These are phyloP conservation scores for Elmis aenea DNA, from an alignment of 2,888 invertebrate genomes.

Conservation along the genomic window DNA sequence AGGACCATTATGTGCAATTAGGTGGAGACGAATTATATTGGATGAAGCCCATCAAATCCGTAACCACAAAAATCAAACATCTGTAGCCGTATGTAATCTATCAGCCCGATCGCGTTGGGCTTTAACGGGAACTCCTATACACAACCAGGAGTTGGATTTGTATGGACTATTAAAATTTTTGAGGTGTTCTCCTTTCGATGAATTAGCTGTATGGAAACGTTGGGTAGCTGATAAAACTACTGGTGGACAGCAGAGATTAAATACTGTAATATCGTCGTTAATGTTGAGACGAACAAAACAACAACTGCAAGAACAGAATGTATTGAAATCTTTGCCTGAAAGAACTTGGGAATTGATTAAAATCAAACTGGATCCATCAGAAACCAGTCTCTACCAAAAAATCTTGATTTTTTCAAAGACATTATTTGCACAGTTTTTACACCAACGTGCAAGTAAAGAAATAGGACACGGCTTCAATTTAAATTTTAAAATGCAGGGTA, in stretches of 20 bases:
- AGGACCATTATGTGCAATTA: conserved; percentile 62
- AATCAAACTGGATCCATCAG: conserved; percentile 63
- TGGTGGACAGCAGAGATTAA: conserved; percentile 75
- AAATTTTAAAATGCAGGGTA: background rate
- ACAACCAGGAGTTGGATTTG: conserved; percentile 84
- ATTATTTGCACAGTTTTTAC: conserved; percentile 70
- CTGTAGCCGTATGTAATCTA: conserved; percentile 65
- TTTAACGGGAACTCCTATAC: conserved; percentile 92
- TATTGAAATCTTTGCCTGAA: conserved; percentile 58
- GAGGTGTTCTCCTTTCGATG: conserved; percentile 75
- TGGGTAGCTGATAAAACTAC: conserved; percentile 84
- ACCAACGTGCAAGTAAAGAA: conserved; percentile 59
- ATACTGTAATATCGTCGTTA: conserved; percentile 76
- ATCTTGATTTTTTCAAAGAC: conserved; percentile 66
- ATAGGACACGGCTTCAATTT: too few relatives aligned
- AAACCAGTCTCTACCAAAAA: conserved; percentile 75
- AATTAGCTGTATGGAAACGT: conserved; percentile 81
- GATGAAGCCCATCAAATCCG: conserved; percentile 93
- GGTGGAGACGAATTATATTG: conserved; percentile 82
- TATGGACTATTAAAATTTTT: conserved; percentile 80
- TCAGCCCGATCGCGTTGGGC: conserved; percentile 68
- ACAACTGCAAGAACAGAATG: conserved; percentile 64
- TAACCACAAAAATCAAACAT: conserved; percentile 76
- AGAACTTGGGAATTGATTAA: conserved; percentile 53
- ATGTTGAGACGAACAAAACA: conserved; percentile 85